These are phyloP conservation scores for Heliothis peltigera DNA, from an alignment of 2,888 invertebrate genomes.

Conservation along the genomic window DNA sequence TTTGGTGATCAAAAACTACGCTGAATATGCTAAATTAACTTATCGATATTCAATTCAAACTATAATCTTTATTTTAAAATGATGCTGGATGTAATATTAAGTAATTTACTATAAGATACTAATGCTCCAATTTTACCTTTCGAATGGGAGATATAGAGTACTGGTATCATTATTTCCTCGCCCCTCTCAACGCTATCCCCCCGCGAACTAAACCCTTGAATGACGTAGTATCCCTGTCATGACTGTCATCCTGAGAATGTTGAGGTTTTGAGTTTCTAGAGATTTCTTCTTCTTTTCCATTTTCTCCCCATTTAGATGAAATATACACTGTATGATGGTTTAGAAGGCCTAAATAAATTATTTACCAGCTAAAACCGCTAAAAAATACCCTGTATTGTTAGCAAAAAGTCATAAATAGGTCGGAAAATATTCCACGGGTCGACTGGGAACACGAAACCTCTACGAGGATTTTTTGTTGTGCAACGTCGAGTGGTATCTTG, in stretches of 20 bases:
- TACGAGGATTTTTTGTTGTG: slow-evolving; percentile 68
- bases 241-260: slow-evolving; percentile 66
- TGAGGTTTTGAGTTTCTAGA: slow-evolving; percentile 87
- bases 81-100: neutral
- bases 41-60: neutral
- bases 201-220: slow-evolving; percentile 63
- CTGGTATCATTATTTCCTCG: slow-evolving; percentile 72
- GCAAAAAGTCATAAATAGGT: slow-evolving; percentile 33
- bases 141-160: slow-evolving; percentile 54
- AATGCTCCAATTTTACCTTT: slow-evolving; percentile 27
- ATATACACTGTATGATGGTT: slow-evolving; percentile 15
- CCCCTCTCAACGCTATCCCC: slow-evolving; percentile 65
- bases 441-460: slow-evolving; percentile 87
- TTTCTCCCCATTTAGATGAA: slow-evolving; percentile 32
- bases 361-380: neutral
- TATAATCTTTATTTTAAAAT: neutral
- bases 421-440: slow-evolving; percentile 71
- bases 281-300: slow-evolving; percentile 69
- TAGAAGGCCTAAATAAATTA: slow-evolving; percentile 2
- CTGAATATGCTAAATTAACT: neutral
- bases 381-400: slow-evolving; percentile 6
- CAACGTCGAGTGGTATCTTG: slow-evolving; percentile 64
- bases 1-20: neutral
- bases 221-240: slow-evolving; percentile 71
- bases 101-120: neutral